These are phyloP conservation scores for Latrodectus elegans DNA, from an alignment of 2,888 invertebrate species.

Conservation along the genomic window DNA sequence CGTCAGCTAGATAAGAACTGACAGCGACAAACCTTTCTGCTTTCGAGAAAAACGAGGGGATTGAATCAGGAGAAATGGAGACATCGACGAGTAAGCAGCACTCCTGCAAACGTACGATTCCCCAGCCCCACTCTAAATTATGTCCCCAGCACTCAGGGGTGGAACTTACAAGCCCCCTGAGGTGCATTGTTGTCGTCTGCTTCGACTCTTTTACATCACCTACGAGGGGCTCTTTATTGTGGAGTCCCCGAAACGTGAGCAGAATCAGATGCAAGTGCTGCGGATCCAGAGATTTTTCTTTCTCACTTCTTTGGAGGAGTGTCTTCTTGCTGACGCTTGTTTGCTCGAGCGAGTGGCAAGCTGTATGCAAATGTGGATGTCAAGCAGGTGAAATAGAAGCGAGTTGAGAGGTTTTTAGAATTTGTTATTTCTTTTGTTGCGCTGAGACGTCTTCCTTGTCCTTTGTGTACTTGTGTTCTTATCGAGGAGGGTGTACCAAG, in stretches of 20 bases:
- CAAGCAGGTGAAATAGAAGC: not conserved
- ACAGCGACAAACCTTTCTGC: no score
- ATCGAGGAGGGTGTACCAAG: not conserved
- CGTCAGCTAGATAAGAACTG: no score
- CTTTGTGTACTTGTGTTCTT: no score
- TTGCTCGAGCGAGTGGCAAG: not conserved
- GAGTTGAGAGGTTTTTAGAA: not conserved
- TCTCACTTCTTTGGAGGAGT: not conserved
- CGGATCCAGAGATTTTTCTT: no score
- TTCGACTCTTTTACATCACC: not conserved
- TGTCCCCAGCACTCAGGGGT: not conserved
- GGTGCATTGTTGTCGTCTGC: conserved; percentile 28
- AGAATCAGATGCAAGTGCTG: not conserved
- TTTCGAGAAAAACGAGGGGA: no score
- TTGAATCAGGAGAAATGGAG: no score
- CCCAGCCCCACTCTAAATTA: not conserved
- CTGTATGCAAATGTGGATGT: conserved; percentile 5
- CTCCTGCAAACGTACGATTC: no score
- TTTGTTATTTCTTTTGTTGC: not conserved
- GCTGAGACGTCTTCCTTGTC: not conserved
- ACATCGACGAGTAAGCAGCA: no score
- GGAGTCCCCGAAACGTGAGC: not conserved
- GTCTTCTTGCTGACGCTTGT: not conserved
- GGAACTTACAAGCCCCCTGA: conserved; percentile 34
- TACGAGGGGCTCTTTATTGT: not conserved